Base-by-base conservation (phyloP, 1,140 invertebrate species). In the Drosophila quadrilineata region DNA sequence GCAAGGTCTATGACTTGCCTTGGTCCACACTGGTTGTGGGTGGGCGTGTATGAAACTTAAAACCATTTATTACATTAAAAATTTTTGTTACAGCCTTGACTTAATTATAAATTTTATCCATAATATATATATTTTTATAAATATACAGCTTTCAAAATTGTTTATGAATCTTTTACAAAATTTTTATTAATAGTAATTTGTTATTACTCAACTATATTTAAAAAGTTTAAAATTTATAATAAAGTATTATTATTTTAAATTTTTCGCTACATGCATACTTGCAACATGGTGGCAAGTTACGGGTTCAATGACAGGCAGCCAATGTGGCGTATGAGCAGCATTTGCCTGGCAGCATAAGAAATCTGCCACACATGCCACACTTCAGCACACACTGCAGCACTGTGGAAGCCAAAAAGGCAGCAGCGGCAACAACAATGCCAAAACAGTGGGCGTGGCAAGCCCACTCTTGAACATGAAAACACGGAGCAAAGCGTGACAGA, bases 281-380 rank as follows among this genome's bases (percentile, higher is more conserved):
- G 9, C n/a, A 10, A 21, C 6, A 22, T 41, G 38, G 22, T 10
- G 24, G 59, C 21, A 21, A 63, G 40, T 10, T 26, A 38, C 26
- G 35, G 29, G 58, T 63, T 67, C 64, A 62, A 29, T 54, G 64
- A 24, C 58, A 48, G 26, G 10, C 17, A 33, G n/a, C n/a, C n/a
- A n/a, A 48, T 29, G 48, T 31, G 28, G 57, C 64, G 57, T 62
- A 67, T 67, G 49, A 35, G 49, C 26, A 62, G 48, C 64, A 41
- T 49, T 48, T 48, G 14, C 24, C 58, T 28, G 19, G 41, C 52
- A 24, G 50, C 52, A 38, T 56, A 63, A 54, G 45, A n/a, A 62
- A 53, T n/a, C 49, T 53, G 38, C 6, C 41, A 28, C n/a, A n/a
- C n/a, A n/a, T 40, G 12, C 33, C 62, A 60, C 12, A 46, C 36